Evolutionary conservation across 2,888 invertebrate genomes (phyloP).

Genomic region (Willowsia nigromaculata): DNA sequence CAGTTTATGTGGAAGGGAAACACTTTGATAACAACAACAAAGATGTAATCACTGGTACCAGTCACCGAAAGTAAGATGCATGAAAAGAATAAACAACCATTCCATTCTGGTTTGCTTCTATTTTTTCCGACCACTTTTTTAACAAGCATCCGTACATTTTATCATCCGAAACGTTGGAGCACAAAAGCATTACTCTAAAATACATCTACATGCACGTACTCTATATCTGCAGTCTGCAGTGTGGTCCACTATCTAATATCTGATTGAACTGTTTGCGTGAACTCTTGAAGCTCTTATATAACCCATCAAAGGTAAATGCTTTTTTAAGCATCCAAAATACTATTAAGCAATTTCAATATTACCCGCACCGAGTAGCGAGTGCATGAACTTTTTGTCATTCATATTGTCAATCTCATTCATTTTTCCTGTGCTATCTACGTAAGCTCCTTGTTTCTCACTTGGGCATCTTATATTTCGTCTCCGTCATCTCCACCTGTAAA

Average conservation of each 20-base stretch:
- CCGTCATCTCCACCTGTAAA: neutral
- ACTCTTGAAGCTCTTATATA: no score
- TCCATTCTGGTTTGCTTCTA: constrained; percentile 39
- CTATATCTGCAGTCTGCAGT: no score
- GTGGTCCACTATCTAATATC: no score
- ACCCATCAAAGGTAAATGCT: no score
- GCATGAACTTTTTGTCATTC: neutral
- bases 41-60: constrained; percentile 43
- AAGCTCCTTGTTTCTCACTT: no score
- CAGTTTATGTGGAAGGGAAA: constrained; percentile 32
- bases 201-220: no score
- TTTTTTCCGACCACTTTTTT: neutral
- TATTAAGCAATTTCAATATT: no score
- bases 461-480: neutral
- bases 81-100: constrained; percentile 1
- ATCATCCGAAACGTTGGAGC: neutral
- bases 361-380: no score
- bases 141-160: no score
- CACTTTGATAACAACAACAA: neutral
- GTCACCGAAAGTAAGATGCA: constrained; percentile 35
- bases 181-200: no score
- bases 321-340: neutral
- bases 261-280: no score
- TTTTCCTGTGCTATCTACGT: no score
- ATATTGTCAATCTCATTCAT: neutral